Evolutionary conservation across 2,888 invertebrate genomes (phyloP).

Genomic region (Hedychridium roseum): DNA sequence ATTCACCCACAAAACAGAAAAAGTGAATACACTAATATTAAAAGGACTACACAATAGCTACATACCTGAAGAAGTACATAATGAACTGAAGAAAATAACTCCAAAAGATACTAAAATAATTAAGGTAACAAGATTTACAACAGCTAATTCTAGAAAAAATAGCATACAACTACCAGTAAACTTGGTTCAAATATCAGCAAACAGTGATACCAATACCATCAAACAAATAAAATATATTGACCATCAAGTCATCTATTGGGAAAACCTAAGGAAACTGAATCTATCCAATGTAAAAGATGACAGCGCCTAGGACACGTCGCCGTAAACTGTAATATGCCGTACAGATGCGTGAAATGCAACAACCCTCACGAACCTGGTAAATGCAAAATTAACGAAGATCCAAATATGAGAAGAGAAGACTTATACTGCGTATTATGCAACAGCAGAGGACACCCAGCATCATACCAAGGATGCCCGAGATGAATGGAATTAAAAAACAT

Average conservation of each 20-base stretch:
- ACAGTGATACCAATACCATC: not conserved
- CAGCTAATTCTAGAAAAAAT: not conserved
- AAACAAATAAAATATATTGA: not conserved
- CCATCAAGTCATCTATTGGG: constrained; percentile 2
- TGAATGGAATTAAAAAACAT: not conserved
- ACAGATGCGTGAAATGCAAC: constrained; percentile 2
- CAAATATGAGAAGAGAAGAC: not conserved
- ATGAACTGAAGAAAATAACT: not conserved
- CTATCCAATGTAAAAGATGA: constrained; percentile 2
- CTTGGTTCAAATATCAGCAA: not conserved
- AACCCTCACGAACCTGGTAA: not conserved
- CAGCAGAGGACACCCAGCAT: not conserved
- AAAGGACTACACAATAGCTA: not conserved
- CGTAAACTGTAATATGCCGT: not conserved
- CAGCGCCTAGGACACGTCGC: constrained; percentile 2
- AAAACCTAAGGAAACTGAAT: not conserved
- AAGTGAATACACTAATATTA: not conserved
- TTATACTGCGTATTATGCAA: not conserved
- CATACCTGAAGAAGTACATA: not conserved
- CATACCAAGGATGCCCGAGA: not conserved
- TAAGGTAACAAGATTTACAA: not conserved
- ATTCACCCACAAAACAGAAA: not conserved
- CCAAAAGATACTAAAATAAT: not conserved
- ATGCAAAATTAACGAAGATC: not conserved
- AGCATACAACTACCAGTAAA: not conserved